Evolutionary conservation across 2,888 invertebrate species (phyloP).

Genomic region (Choristoneura rosaceana): DNA sequence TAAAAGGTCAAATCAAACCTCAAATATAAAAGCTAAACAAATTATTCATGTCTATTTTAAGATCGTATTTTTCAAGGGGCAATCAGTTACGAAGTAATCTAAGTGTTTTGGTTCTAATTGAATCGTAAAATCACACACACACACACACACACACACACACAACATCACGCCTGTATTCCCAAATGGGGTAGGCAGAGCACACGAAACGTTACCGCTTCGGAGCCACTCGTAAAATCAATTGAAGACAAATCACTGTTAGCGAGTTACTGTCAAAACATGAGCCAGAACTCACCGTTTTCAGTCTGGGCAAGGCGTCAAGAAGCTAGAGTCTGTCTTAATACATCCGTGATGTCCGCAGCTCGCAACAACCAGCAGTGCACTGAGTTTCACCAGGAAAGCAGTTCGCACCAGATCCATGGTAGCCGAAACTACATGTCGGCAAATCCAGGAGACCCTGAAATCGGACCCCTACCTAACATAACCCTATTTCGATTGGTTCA

Average conservation of each 20-base stretch:
- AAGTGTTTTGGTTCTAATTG: neutral
- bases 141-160: too few species aligned
- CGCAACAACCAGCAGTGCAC: neutral
- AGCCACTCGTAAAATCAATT: neutral
- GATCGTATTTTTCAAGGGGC: too few species aligned
- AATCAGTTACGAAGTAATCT: too few species aligned
- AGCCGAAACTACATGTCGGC: conserved; percentile 6
- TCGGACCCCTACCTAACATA: conserved; percentile 15
- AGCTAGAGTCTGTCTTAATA: neutral
- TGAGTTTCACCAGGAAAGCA: neutral
- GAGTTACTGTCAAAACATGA: neutral
- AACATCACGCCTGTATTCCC: too few species aligned
- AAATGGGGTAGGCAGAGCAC: too few species aligned
- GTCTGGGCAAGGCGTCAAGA: neutral
- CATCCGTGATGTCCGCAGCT: neutral
- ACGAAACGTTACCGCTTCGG: too few species aligned
- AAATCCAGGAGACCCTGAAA: conserved; percentile 5
- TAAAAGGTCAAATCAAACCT: too few species aligned
- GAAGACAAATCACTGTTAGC: neutral
- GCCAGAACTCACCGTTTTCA: conserved; percentile 10
- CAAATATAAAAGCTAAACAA: too few species aligned
- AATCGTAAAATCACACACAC: neutral
- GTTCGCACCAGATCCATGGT: conserved; percentile 8
- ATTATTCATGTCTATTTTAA: too few species aligned
- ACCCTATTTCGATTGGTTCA: conserved; percentile 25